Percentiles rank a stretch among this genome's conserved stretches.
Conservation (phyloP, 2,888 invertebrate species). For the Sesia apiformis region DNA sequence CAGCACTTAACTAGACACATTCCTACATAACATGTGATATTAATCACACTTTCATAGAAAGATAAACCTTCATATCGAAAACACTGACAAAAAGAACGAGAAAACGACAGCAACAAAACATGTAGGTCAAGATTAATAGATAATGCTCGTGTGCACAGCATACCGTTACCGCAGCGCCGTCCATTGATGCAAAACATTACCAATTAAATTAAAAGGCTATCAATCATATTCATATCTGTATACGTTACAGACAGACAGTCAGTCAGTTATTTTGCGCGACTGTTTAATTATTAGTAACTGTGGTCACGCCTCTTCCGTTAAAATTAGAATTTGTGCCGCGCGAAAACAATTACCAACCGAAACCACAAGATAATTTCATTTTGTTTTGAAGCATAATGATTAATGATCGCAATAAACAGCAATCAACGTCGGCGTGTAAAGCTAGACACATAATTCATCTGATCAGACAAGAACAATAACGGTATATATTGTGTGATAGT, state of each 20-base stretch:
- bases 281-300: constrained; percentile 30
- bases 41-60: neutral
- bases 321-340: constrained; percentile 22
- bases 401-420: constrained; percentile 36
- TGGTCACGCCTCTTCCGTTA: constrained; percentile 30
- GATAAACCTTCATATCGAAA: neutral
- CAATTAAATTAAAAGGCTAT: constrained; percentile 39
- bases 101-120: neutral
- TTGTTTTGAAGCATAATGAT: constrained; percentile 25
- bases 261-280: constrained; percentile 33
- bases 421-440: constrained; percentile 23
- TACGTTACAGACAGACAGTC: constrained; percentile 34
- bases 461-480: constrained; percentile 27
- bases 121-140: constrained; percentile 29
- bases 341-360: constrained; percentile 26
- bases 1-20: too few relatives aligned
- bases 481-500: constrained; percentile 34
- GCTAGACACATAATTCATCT: constrained; percentile 29
- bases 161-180: constrained; percentile 30
- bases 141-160: constrained; percentile 21
- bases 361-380: constrained; percentile 12
- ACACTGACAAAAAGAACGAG: neutral
- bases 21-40: too few relatives aligned
- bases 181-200: constrained; percentile 37
- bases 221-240: constrained; percentile 30